Evolutionary conservation across 2,797 vertebrate genomes (phyloP).

Genomic region (Myripristis murdjan): DNA sequence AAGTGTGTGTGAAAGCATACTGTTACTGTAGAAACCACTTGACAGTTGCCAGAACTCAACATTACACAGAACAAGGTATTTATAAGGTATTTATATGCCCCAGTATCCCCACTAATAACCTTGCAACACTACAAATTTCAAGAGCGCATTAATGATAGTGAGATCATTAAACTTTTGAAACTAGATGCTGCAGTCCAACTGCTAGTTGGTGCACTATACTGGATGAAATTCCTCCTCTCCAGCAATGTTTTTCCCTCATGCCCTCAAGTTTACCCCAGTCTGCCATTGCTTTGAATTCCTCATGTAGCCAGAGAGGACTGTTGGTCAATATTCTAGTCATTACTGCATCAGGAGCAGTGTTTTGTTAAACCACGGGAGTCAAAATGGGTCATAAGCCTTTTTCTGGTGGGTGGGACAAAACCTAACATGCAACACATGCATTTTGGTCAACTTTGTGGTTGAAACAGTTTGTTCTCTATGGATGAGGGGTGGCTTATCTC

Average conservation of each 20-base stretch:
- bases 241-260: neutral
- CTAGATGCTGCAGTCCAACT: neutral
- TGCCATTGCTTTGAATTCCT: neutral
- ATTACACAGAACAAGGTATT: too few species aligned
- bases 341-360: slow-evolving; percentile 20
- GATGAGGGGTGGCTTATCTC: neutral
- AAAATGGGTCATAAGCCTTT: neutral
- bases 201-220: neutral
- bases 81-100: too few species aligned
- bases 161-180: slow-evolving; percentile 28
- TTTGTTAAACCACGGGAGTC: neutral
- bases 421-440: neutral
- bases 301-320: slow-evolving; percentile 18
- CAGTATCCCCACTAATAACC: too few species aligned
- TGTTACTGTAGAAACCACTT: too few species aligned
- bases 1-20: too few species aligned
- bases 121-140: too few species aligned
- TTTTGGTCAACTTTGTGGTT: too few species aligned
- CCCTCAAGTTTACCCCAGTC: neutral
- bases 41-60: too few species aligned
- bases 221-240: neutral
- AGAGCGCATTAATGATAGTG: slow-evolving; percentile 14
- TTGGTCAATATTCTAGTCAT: slow-evolving; percentile 11
- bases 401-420: neutral
- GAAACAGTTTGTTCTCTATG: neutral